A percentile compares a stretch with the other conserved stretches of the same genome.
These are phyloP conservation scores for Dasyprocta punctata DNA, from an alignment of 2,113 vertebrate species.

Conservation along the genomic window DNA sequence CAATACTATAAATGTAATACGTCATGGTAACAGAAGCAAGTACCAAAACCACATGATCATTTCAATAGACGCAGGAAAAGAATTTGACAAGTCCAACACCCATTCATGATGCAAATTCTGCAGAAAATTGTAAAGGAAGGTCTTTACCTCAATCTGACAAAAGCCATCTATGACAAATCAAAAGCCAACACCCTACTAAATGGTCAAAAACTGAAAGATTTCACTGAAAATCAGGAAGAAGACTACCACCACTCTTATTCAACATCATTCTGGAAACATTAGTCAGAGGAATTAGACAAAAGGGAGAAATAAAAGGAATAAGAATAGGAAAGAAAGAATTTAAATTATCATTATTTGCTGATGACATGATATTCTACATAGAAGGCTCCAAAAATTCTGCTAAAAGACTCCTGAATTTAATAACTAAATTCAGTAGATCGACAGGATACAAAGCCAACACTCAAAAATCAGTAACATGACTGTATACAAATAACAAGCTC, in stretches of 20 bases:
- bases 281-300: neutral
- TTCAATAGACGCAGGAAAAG: no score
- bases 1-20: no score
- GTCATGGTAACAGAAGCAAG: no score
- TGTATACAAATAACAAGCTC: neutral
- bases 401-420: neutral
- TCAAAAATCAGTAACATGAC: neutral
- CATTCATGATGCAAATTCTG: no score
- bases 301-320: neutral
- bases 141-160: neutral
- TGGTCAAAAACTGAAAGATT: neutral
- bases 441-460: neutral
- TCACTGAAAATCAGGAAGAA: neutral
- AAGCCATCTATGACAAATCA: neutral
- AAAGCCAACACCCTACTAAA: neutral
- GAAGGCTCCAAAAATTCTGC: neutral
- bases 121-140: no score
- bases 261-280: neutral
- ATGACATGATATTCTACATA: neutral
- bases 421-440: neutral
- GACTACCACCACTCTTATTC: neutral
- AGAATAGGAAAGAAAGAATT: neutral
- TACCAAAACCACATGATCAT: no score
- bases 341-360: neutral
- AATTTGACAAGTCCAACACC: no score